Evolutionary conservation across 2,113 vertebrate species (phyloP).

Genomic region (Scatophagus argus): DNA sequence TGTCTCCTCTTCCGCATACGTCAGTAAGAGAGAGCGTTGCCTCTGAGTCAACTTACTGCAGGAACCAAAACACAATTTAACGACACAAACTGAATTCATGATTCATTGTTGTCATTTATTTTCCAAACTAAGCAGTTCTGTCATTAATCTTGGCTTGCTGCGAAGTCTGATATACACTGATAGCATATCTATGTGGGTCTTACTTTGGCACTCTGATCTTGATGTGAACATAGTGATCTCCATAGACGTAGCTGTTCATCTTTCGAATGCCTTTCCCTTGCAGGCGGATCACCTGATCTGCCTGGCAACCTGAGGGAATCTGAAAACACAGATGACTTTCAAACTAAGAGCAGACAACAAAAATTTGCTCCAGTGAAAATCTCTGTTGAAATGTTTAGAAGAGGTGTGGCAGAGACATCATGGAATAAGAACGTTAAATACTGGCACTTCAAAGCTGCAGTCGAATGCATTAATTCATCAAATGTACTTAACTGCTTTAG

Average conservation of each 20-base stretch:
- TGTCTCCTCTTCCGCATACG: conserved; percentile 91
- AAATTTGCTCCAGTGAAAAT: not conserved
- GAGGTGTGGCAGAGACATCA: too few species aligned
- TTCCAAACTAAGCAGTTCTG: not conserved
- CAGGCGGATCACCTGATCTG: conserved; percentile 91
- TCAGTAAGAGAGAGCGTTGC: conserved; percentile 90
- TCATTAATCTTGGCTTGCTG: not conserved
- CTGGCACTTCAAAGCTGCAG: not conserved
- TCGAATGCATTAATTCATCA: too few species aligned
- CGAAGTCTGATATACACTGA: not conserved
- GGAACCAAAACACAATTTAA: too few species aligned
- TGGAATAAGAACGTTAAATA: not conserved
- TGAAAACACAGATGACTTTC: conserved; percentile 57
- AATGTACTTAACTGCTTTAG: too few species aligned
- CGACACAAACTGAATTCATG: not conserved
- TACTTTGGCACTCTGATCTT: conserved; percentile 96
- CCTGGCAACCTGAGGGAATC: conserved; percentile 90
- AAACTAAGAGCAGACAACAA: not conserved
- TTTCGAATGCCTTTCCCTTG: conserved; percentile 93
- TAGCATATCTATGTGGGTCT: not conserved
- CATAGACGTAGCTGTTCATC: conserved; percentile 92
- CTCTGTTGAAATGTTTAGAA: not conserved
- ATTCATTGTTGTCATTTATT: too few species aligned
- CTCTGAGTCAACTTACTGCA: conserved; percentile 88
- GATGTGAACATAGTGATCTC: conserved; percentile 95